phyloP scores from a whole-genome alignment of 1,140 invertebrate genomes.

The Drosophila lacteicornis region DNA sequence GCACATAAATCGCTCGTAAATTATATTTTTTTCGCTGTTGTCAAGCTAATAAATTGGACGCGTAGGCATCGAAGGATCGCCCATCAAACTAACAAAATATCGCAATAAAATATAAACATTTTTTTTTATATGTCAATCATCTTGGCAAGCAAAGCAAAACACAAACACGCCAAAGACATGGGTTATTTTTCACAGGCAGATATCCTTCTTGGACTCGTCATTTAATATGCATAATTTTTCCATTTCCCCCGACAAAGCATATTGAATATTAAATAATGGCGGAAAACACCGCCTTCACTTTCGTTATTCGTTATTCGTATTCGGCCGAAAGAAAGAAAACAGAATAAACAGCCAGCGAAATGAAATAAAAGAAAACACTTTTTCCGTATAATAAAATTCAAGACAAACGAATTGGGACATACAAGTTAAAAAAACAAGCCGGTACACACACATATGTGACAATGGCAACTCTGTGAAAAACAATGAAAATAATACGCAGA shows the following conservation, averaged over 20 bases:
- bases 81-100: slow-evolving; percentile 78
- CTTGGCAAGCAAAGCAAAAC: slow-evolving; percentile 47
- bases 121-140: slow-evolving; percentile 73
- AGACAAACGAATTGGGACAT: slow-evolving; percentile 77
- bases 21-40: slow-evolving; percentile 48
- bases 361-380: slow-evolving; percentile 70
- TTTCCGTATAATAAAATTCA: slow-evolving; percentile 75
- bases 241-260: slow-evolving; percentile 77
- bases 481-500: slow-evolving; percentile 80
- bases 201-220: slow-evolving; percentile 43
- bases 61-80: slow-evolving; percentile 54
- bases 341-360: slow-evolving; percentile 21
- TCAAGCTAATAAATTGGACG: slow-evolving; percentile 62
- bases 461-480: slow-evolving; percentile 54
- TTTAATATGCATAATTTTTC: slow-evolving; percentile 82
- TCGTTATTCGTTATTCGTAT: slow-evolving; percentile 1
- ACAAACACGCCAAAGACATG: slow-evolving; percentile 31
- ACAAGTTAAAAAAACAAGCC: slow-evolving; percentile 61
- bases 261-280: slow-evolving; percentile 80
- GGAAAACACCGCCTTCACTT: slow-evolving; percentile 34
- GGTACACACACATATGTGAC: slow-evolving; percentile 4
- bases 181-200: slow-evolving; percentile 58
- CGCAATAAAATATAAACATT: slow-evolving; percentile 57
- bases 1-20: slow-evolving; percentile 61
- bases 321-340: slow-evolving; percentile 9